Evolutionary conservation across 1,140 invertebrate genomes (phyloP).

Genomic region (Pseudomyrmex dendroicus): DNA sequence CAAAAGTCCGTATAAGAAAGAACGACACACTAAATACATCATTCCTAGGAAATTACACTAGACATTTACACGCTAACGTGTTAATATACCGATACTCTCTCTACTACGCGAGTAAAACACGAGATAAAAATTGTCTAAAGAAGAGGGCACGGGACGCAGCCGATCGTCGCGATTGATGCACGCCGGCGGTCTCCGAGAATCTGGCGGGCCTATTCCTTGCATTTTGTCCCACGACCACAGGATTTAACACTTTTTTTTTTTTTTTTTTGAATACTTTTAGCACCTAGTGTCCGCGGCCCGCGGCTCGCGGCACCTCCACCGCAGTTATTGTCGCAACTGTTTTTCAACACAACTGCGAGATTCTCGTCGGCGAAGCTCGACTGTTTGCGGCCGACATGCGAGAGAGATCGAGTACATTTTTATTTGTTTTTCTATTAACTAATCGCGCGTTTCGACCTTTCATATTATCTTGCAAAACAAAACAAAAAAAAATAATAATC

Average conservation of each 20-base stretch:
- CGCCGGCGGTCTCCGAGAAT: constrained; percentile 51
- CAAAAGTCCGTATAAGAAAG: constrained; percentile 70
- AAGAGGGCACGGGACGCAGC: constrained; percentile 8
- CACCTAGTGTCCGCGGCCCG: constrained; percentile 78
- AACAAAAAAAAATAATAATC: no score
- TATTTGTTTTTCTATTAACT: not conserved
- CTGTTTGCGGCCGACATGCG: not conserved
- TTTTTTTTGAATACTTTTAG: constrained; percentile 78
- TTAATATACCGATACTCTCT: constrained; percentile 27
- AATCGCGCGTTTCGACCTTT: no score
- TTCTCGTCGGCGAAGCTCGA: constrained; percentile 48
- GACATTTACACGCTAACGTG: constrained; percentile 63
- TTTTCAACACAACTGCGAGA: not conserved
- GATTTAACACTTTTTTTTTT: constrained; percentile 67
- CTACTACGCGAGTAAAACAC: constrained; percentile 1
- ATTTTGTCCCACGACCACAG: constrained; percentile 71
- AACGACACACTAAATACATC: constrained; percentile 58
- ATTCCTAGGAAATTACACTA: constrained; percentile 58
- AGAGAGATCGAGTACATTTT: not conserved
- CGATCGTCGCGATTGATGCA: constrained; percentile 9
- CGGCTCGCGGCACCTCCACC: constrained; percentile 73
- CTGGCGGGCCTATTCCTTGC: constrained; percentile 62
- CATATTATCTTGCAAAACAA: no score
- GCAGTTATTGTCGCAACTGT: constrained; percentile 52
- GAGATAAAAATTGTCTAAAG: constrained; percentile 61